Evolutionary conservation across 53 echinoderm and acorn worm genomes (phyloP).

Genomic region (Patiria pectinifera): DNA sequence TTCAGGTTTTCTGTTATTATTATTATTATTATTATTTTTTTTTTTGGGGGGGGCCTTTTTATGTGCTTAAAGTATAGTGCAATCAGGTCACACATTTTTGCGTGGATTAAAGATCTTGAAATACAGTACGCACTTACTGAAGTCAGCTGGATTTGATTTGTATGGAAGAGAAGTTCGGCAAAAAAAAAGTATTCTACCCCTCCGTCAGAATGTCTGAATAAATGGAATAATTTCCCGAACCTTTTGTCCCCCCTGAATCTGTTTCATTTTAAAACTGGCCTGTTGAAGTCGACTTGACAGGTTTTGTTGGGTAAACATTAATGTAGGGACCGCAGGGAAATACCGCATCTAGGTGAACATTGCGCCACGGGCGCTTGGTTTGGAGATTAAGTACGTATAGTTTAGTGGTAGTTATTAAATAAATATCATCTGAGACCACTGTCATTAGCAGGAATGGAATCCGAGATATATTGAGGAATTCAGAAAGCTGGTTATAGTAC

Average conservation of each 20-base stretch:
- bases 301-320: slow-evolving; percentile 33
- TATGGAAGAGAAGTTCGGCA: too few relatives aligned
- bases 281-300: slow-evolving; percentile 27
- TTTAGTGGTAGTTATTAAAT: not conserved
- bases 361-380: not conserved
- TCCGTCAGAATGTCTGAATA: not conserved
- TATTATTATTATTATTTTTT: too few relatives aligned
- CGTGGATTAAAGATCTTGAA: too few relatives aligned
- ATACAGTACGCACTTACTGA: too few relatives aligned
- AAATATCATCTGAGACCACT: not conserved
- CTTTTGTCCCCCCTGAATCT: not conserved
- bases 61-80: too few relatives aligned
- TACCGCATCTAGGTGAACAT: not conserved
- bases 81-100: too few relatives aligned
- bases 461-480: not conserved
- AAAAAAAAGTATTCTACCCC: too few relatives aligned
- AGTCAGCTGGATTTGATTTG: too few relatives aligned
- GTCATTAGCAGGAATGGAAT: not conserved
- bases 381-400: not conserved
- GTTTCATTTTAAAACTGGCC: slow-evolving; percentile 26
- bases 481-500: not conserved
- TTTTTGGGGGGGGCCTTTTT: too few relatives aligned
- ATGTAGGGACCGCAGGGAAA: slow-evolving; percentile 19
- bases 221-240: not conserved
- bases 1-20: too few relatives aligned